These are phyloP conservation scores for Vireo altiloquus DNA, from an alignment of 2,113 vertebrate genomes.

Conservation along the genomic window DNA sequence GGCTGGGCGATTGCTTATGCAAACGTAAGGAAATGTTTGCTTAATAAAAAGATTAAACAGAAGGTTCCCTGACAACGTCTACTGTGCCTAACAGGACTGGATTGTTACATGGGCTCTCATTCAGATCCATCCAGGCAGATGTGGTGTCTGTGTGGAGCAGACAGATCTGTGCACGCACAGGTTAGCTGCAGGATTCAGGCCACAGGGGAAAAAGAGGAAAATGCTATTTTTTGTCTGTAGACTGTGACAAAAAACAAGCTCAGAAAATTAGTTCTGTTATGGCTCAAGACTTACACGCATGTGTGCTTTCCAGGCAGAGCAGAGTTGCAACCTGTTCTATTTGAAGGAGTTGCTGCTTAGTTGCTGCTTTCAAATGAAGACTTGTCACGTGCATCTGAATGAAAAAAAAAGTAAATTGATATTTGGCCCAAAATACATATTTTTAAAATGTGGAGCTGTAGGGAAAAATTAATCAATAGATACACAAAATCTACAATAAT, in stretches of 20 bases:
- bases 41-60: conserved; percentile 29
- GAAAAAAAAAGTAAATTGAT: not conserved
- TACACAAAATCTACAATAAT: not conserved
- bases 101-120: not conserved
- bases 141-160: not conserved
- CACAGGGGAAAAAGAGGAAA: not conserved
- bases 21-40: conserved; percentile 33
- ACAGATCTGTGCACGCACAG: not conserved
- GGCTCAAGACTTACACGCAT: not conserved
- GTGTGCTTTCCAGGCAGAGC: not conserved
- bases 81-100: not conserved
- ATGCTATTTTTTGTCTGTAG: not conserved
- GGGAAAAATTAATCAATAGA: not conserved
- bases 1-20: not conserved
- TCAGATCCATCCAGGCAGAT: not conserved
- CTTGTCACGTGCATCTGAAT: not conserved
- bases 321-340: not conserved
- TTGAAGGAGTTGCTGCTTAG: not conserved
- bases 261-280: not conserved
- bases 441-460: not conserved
- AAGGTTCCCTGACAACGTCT: not conserved
- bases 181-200: not conserved
- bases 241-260: not conserved
- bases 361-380: not conserved
- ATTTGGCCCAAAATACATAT: not conserved